Evolutionary conservation across 2,797 vertebrate species (phyloP).

Genomic region (Psittacula derbiana): DNA sequence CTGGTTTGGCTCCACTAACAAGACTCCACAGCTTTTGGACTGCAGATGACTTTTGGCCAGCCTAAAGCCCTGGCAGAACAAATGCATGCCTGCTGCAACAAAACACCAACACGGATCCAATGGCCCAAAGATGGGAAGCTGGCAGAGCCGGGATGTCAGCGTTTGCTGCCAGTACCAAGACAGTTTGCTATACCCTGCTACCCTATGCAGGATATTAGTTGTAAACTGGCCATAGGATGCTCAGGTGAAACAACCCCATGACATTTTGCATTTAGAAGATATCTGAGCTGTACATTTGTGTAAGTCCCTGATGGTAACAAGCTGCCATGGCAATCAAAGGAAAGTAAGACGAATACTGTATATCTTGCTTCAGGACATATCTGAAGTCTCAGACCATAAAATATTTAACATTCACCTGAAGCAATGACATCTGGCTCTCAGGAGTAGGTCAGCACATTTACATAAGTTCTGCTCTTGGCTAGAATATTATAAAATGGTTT

Average conservation of each 20-base stretch:
- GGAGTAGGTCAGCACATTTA: constrained; percentile 64
- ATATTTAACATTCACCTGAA: constrained; percentile 58
- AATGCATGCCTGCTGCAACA: not conserved
- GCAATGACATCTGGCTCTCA: constrained; percentile 60
- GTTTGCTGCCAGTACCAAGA: not conserved
- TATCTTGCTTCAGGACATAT: constrained; percentile 42
- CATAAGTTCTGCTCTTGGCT: constrained; percentile 56
- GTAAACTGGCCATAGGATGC: not conserved
- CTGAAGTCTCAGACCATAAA: constrained; percentile 50
- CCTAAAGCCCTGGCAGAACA: not conserved
- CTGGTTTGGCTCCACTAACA: not conserved
- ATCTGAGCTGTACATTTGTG: not conserved
- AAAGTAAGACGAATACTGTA: not conserved
- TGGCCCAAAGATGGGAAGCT: not conserved
- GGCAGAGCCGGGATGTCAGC: not conserved
- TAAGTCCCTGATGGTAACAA: constrained; percentile 34
- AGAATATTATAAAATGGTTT: constrained; percentile 48
- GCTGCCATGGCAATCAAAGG: constrained; percentile 37
- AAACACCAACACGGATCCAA: rapidly evolving
- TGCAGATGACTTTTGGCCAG: not conserved
- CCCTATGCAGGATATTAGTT: not conserved
- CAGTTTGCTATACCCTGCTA: not conserved
- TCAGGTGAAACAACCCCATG: not conserved
- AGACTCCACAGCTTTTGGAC: not conserved
- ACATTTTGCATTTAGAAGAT: not conserved